Evolutionary conservation across 2,888 invertebrate genomes (phyloP), one percentile per base, ranked within the genome.

Genomic region (Caenorhabditis parvicauda): DNA sequence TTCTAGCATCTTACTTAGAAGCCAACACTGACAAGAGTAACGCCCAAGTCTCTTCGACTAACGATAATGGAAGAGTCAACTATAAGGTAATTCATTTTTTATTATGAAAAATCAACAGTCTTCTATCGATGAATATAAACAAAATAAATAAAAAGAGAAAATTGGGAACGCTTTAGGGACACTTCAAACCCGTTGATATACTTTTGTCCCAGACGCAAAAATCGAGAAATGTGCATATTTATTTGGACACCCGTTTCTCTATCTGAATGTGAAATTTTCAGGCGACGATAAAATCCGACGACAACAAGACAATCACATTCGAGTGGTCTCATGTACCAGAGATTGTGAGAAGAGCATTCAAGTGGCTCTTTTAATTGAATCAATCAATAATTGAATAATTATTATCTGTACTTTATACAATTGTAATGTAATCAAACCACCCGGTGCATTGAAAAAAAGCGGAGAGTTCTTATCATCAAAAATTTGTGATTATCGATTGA

Each of bases 281-380:
- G 70, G 75, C 75, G 6, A 70, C 62, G 12, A 70, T 75, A 49
- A 63, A 70, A 41, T 65, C 70, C 6, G 60, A 55, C 24, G 74
- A 75, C 54, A 64, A 72, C 50, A 72, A 72, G 37, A 61, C 64
- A 2, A 67, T 75, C 42, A 67, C 69, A 9, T 75, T 75, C 62
- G 72, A 75, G 48, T 75, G 75, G 75, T 70, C 72, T 3, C 53
- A 70, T 9, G 67, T 75, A 41, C 73, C 74, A 25, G 63, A 61
- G 45, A 66, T 61, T n/a, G 67, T 75, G 24, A 59, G 66, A 35
- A 59, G 65, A 21, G 75, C 75, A 24, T 67, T 75, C 54, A 70
- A 70, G 45, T 75, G 75, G 75, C 69, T 75, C 6, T 63, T 75
- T 61, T 75, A 72, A 59, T 50, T 47, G 9, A 41, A 67, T 44